Percentiles rank a stretch among this genome's conserved stretches.
phyloP scores from a whole-genome alignment of 2,113 vertebrate species.

The Ceyx cyanopectus region DNA sequence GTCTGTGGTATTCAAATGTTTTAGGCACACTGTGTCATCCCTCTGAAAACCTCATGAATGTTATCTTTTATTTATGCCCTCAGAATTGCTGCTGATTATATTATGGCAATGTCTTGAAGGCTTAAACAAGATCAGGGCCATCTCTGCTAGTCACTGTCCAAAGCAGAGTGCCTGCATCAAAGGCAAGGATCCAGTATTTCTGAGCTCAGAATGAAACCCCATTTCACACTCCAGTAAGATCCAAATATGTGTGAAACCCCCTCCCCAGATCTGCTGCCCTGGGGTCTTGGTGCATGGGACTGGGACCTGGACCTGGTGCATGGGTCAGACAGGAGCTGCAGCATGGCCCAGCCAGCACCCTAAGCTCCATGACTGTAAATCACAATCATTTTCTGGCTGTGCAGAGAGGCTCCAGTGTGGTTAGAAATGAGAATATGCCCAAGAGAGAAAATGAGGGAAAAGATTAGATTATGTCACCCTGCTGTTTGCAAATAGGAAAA shows the following conservation, averaged over 20 bases:
- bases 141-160: not conserved
- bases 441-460: not conserved
- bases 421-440: not conserved
- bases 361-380: accelerated
- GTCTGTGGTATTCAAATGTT: conserved; percentile 57
- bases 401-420: not conserved
- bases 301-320: not conserved
- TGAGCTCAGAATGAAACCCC: accelerated
- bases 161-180: not conserved
- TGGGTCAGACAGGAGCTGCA: not conserved
- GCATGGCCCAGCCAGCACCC: not conserved
- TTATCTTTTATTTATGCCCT: conserved; percentile 62
- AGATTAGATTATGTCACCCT: not conserved
- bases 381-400: not conserved
- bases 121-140: conserved; percentile 44
- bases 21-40: conserved; percentile 47
- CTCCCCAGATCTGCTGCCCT: not conserved
- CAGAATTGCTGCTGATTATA: conserved; percentile 63
- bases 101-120: conserved; percentile 37
- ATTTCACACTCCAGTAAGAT: not conserved
- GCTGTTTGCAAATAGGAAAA: not conserved
- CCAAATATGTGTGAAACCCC: not conserved
- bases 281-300: not conserved
- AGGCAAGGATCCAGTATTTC: not conserved
- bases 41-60: conserved; percentile 60